Percentiles rank a stretch among this genome's conserved stretches.
These are phyloP conservation scores for Rhyacichthys aspro DNA, from an alignment of 2,797 vertebrate genomes.

Conservation along the genomic window DNA sequence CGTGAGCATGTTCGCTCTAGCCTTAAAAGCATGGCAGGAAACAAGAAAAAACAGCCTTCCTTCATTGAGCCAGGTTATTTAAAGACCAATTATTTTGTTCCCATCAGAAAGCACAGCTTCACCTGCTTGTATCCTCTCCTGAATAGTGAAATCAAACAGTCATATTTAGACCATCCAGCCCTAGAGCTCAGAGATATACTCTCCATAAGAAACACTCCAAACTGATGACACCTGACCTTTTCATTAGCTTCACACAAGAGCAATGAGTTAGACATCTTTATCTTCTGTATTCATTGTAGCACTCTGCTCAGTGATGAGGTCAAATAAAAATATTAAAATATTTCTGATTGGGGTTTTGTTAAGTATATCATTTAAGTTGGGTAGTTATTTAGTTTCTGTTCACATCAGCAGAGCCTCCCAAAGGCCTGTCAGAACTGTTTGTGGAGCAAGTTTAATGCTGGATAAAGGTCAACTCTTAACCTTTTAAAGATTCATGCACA, in stretches of 20 bases:
- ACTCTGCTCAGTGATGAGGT: neutral
- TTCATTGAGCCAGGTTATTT: slow-evolving; percentile 15
- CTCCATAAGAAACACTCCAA: neutral
- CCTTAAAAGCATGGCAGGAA: slow-evolving; percentile 6
- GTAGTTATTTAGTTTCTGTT: slow-evolving; percentile 10
- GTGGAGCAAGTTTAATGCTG: slow-evolving; percentile 7
- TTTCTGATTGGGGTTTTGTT: neutral
- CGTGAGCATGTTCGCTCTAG: neutral
- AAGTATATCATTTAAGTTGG: slow-evolving; percentile 2
- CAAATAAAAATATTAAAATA: neutral
- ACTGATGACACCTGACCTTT: slow-evolving; percentile 3
- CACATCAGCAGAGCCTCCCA: slow-evolving; percentile 10
- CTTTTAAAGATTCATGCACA: slow-evolving; percentile 6
- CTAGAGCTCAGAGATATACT: neutral
- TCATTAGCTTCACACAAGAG: neutral
- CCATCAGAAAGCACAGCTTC: slow-evolving; percentile 6
- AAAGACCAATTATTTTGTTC: slow-evolving; percentile 38
- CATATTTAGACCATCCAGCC: neutral
- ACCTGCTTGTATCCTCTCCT: slow-evolving; percentile 10
- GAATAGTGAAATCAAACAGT: slow-evolving; percentile 19
- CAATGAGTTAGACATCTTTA: neutral
- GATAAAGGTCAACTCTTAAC: slow-evolving; percentile 20
- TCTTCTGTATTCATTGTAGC: neutral
- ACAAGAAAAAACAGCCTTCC: neutral
- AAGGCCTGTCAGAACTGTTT: slow-evolving; percentile 2